Conservation (phyloP, 2,888 invertebrate genomes). For the Periphyllus acericola region DNA sequence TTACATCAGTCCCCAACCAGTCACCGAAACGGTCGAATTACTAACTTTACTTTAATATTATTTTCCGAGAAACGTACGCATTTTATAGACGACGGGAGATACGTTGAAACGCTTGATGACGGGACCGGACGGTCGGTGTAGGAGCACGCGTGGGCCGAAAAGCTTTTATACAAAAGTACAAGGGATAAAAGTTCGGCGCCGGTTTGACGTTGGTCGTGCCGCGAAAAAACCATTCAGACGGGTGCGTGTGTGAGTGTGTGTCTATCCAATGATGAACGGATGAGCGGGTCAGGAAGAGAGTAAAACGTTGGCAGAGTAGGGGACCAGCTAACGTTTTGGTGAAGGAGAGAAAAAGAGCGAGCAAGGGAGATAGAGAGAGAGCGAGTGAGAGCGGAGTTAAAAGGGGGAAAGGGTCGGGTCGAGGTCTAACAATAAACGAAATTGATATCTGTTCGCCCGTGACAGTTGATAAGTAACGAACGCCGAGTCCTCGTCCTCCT, state of each 20-base stretch:
- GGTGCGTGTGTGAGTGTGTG: background rate
- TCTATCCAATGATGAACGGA: background rate
- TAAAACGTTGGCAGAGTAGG: background rate
- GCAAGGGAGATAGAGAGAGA: too few species aligned
- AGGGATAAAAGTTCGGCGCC: slow-evolving; percentile 53
- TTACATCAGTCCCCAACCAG: too few species aligned
- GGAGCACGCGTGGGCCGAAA: slow-evolving; percentile 24
- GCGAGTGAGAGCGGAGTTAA: background rate
- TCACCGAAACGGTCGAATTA: too few species aligned
- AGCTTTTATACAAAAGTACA: slow-evolving; percentile 51
- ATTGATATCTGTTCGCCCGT: slow-evolving; percentile 58
- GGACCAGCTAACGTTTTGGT: background rate
- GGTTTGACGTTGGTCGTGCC: slow-evolving; percentile 45
- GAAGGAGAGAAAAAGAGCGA: background rate
- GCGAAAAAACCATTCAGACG: background rate
- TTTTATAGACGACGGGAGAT: background rate
- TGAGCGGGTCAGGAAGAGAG: background rate
- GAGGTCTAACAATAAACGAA: slow-evolving; percentile 52
- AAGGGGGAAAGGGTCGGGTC: background rate
- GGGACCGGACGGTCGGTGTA: background rate
- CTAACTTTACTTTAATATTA: too few species aligned
- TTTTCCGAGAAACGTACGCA: too few species aligned
- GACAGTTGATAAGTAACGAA: slow-evolving; percentile 59
- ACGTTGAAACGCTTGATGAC: background rate
- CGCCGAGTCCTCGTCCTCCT: background rate